Evolutionary conservation across 2,113 vertebrate species (phyloP).

Genomic region (Pedetes capensis): DNA sequence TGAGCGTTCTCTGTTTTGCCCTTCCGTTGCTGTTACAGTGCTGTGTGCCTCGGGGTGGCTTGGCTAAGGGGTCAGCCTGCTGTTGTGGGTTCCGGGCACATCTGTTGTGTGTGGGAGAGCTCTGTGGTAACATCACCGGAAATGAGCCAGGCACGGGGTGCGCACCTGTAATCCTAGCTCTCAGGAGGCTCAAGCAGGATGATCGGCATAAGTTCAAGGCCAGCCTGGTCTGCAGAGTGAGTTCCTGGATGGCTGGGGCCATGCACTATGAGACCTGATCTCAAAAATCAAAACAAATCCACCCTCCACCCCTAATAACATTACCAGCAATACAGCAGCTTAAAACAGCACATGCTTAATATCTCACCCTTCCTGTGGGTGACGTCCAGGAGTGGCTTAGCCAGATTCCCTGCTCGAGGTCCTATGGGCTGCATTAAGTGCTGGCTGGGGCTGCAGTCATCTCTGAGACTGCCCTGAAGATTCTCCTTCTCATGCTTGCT

Average conservation of each 20-base stretch:
- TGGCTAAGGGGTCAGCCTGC: not conserved
- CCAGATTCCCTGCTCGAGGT: not conserved
- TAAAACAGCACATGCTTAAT: not conserved
- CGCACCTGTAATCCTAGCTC: no score
- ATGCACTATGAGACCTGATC: no score
- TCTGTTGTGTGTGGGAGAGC: not conserved
- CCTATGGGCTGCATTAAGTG: not conserved
- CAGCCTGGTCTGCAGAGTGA: no score
- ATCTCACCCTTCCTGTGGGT: not conserved
- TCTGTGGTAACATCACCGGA: no score
- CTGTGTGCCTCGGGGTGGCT: not conserved
- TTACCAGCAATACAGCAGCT: not conserved
- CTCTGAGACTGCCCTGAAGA: not conserved
- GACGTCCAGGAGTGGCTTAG: not conserved
- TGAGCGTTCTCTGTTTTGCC: accelerated
- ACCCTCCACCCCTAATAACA: no score
- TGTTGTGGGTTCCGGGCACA: not conserved
- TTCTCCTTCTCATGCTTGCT: not conserved
- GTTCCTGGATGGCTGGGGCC: no score
- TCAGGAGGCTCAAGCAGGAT: no score
- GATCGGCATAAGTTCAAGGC: no score
- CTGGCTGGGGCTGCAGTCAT: not conserved
- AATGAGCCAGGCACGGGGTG: no score
- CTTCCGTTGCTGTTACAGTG: not conserved
- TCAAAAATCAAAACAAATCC: no score